Base-by-base conservation (phyloP, 2,888 invertebrate species). In the Cataglyphis albicans region DNA sequence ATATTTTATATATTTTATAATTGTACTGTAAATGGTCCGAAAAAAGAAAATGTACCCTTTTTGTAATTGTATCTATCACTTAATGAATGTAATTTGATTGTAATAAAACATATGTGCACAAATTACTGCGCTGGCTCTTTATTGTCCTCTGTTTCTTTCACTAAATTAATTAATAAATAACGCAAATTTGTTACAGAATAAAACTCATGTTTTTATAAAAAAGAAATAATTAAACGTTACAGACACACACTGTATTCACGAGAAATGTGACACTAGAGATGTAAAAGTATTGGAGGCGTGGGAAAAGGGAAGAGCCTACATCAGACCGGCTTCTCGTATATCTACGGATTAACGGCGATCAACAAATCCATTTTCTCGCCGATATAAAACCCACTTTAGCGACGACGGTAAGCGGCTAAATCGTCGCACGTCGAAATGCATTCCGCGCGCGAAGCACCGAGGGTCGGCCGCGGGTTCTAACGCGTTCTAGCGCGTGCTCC, bases 341-440 rank as follows among this genome's bases (percentile, higher is more conserved):
- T 86, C 82, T 29, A 12, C 1, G 57, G 82, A 86, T 86, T 75
- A 63, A 32, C 12, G 55, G 64, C 59, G 81, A 86, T 81, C 82
- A 72, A 88, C 82, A 84, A 88, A 89, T 86, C 83, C 68, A 65
- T 57, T 61, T 48, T 72, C 73, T 72, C 83, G 72, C 44, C 44
- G 67, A 73, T 81, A 75, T 81, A 84, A 84, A 85, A 82, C 83
- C 81, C 81, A 82, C 73, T 83, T 81, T 32, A 82, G 76, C 78
- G 65, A 55, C 72, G 32, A 65, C 57, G 63, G n/a, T 29, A 29
- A 48, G 44, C 68, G 72, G 78, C 73, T 76, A 84, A 86, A 65
- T 32, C 73, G 75, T 38, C 59, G 55, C 35, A 59, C 29, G 52
- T 70, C 84, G 84, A 91, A 91, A 91, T 92, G 91, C 91, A 90